A percentile compares a stretch with the other conserved stretches of the same genome.
Evolutionary conservation across 2,113 vertebrate species (phyloP).

Genomic region (Nycticorax nycticorax): DNA sequence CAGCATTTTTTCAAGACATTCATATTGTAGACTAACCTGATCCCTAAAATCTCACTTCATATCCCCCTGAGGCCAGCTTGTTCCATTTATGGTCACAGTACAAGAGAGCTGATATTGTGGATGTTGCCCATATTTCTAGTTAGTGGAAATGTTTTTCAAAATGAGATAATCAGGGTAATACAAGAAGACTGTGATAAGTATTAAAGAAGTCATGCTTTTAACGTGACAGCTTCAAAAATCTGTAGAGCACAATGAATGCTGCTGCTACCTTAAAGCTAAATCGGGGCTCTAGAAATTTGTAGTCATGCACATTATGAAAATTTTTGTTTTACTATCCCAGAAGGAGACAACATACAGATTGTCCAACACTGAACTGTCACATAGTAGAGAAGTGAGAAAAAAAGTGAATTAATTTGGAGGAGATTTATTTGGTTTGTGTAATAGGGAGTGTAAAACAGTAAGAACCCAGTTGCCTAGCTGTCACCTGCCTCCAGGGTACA

Average conservation of each 20-base stretch:
- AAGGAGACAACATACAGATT: not conserved
- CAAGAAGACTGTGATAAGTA: not conserved
- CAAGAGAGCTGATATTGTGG: not conserved
- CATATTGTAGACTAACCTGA: not conserved
- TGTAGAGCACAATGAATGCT: not conserved
- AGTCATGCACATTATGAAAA: not conserved
- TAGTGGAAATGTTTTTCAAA: not conserved
- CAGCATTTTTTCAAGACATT: not conserved
- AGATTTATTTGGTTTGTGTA: conserved; percentile 88
- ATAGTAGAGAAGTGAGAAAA: not conserved
- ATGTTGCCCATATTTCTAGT: not conserved
- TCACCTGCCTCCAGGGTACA: conserved; percentile 80
- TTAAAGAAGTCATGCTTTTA: not conserved
- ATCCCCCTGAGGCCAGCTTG: not conserved
- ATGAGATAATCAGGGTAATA: not conserved
- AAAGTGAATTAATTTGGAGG: conserved; percentile 76
- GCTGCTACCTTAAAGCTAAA: not conserved
- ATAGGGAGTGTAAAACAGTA: conserved; percentile 84
- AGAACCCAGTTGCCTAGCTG: conserved; percentile 77
- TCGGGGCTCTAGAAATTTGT: not conserved
- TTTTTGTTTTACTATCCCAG: not conserved
- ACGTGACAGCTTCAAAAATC: not conserved
- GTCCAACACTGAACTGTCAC: not conserved
- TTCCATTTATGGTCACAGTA: not conserved
- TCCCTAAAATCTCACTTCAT: not conserved